Evolutionary conservation across 2,113 vertebrate species (phyloP).

Genomic region (Otus sunia): DNA sequence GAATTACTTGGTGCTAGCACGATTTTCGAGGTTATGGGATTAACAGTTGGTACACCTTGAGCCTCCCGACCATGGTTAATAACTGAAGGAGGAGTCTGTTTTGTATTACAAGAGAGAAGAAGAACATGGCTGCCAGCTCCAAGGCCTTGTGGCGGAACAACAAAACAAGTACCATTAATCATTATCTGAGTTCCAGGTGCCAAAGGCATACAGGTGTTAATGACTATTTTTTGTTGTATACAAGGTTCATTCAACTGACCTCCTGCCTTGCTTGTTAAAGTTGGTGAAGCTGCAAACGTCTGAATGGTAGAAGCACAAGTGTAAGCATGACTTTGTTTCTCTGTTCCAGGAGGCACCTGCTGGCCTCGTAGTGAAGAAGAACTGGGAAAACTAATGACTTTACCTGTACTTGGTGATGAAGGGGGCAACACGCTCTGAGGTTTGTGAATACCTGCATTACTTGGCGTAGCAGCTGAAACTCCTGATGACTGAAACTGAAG

Average conservation of each 20-base stretch:
- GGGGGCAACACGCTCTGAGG: constrained; percentile 48
- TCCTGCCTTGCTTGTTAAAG: constrained; percentile 48
- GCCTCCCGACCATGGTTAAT: constrained; percentile 59
- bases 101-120: constrained; percentile 82
- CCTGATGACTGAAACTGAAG: constrained; percentile 67
- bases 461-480: constrained; percentile 64
- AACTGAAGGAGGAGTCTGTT: constrained; percentile 68
- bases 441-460: constrained; percentile 62
- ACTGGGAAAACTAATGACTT: constrained; percentile 59
- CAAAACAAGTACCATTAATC: constrained; percentile 88
- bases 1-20: constrained; percentile 62
- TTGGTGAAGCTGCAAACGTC: constrained; percentile 43
- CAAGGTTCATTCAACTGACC: constrained; percentile 71
- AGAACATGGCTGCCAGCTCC: constrained; percentile 91
- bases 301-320: constrained; percentile 46
- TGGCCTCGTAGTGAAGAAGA: constrained; percentile 57
- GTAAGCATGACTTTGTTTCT: constrained; percentile 56
- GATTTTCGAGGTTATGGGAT: constrained; percentile 61
- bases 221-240: constrained; percentile 89
- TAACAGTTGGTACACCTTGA: constrained; percentile 46
- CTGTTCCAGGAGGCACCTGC: constrained; percentile 54
- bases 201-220: constrained; percentile 88
- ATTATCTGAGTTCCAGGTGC: constrained; percentile 94
- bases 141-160: constrained; percentile 94
- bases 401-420: constrained; percentile 50